Base-by-base conservation (phyloP, 2,113 vertebrate species). In the Plecturocebus donacophilus region DNA sequence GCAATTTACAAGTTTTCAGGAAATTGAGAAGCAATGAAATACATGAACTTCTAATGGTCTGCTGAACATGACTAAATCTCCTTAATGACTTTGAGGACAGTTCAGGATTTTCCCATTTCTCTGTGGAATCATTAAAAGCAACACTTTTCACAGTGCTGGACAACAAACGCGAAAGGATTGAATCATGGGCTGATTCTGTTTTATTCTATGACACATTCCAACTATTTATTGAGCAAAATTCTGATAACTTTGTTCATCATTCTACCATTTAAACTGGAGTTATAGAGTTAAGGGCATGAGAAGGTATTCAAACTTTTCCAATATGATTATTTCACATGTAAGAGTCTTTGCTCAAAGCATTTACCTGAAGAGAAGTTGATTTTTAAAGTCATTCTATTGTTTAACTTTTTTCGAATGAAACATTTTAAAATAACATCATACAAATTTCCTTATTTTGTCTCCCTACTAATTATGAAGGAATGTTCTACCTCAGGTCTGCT, bases 71-170 rank as follows among this genome's bases (percentile, higher is more conserved):
- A 79, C 87, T 96, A 91, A 97, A 91, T 80, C 93, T 97, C 66
- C 45, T 95, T 93, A 95, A 96, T 89, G 88, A 11, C 32, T 94
- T 91, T 79, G 77, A 94, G 95, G 30, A 82, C 77, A 95, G 52
- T 49, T 94, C 12, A 94, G 83, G 32, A 94, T 90, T 97, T 97
- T 45, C 23, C 47, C n/a, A 61, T 96, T 94, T 54, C 79, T 94
- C 73, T 83, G 30, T 58, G 68, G 82, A 80, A 93, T 93, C 93
- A 93, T 97, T 97, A 87, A 96, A 98, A 95, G 75, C 92, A 97
- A 76, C 16, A 77, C 40, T 93, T 85, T 38, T 88, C 40, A 61
- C 40, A 76, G 35, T 40, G 49, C 64, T 73, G 77, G 68, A 71
- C 86, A 92, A 27, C 40, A 92, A 66, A 87, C 52, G 54, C 40